A percentile compares a stretch with the other conserved stretches of the same genome.
Conservation (phyloP, 2,113 vertebrate species). For the Heptranchias perlo region DNA sequence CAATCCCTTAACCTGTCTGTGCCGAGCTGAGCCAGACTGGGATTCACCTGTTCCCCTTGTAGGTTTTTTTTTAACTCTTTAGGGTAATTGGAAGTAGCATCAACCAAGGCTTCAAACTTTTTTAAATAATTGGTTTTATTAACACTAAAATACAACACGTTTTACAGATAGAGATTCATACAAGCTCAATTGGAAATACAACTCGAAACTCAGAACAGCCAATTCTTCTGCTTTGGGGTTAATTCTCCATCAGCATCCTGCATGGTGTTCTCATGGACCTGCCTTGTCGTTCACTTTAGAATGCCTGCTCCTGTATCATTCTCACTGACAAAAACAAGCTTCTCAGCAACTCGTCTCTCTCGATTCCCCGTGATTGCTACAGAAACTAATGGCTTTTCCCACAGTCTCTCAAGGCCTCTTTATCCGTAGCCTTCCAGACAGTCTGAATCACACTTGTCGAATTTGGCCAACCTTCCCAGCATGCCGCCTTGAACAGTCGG, state of each 20-base stretch:
- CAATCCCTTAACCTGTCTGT: no score
- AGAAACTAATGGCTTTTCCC: background rate
- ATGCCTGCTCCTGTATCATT: conserved; percentile 44
- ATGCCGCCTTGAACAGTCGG: background rate
- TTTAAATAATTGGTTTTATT: no score
- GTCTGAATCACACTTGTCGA: background rate
- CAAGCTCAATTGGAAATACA: no score
- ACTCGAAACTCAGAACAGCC: no score
- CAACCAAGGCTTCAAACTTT: no score
- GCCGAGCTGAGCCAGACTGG: no score
- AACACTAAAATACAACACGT: no score
- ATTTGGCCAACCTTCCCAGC: background rate
- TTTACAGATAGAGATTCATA: no score
- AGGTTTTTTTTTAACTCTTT: no score
- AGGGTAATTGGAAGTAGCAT: no score
- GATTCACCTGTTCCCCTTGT: no score
- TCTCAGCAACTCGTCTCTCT: background rate
- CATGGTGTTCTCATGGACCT: conserved; percentile 24
- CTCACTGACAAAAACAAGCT: conserved; percentile 43
- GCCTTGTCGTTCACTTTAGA: conserved; percentile 39
- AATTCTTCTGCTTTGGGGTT: background rate
- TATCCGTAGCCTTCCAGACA: background rate
- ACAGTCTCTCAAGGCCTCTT: background rate
- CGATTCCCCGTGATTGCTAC: background rate
- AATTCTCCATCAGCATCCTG: no score